These are phyloP conservation scores for Oedothorax gibbosus DNA, from an alignment of 1,140 invertebrate genomes.

Conservation along the genomic window DNA sequence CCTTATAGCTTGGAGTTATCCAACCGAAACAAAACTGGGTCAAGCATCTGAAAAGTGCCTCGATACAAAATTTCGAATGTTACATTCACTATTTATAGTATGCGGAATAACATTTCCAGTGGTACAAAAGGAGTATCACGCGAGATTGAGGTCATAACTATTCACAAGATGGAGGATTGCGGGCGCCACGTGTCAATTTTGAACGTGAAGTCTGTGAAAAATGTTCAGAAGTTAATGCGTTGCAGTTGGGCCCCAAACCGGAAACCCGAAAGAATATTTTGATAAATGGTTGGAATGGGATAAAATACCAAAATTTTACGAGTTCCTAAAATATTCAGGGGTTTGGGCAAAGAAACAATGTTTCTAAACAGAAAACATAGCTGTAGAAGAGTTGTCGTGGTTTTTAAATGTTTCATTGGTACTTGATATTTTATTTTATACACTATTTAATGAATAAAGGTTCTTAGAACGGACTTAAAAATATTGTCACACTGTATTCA, in stretches of 20 bases:
- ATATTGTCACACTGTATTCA: too few relatives aligned
- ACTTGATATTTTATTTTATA: too few relatives aligned
- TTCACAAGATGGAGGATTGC: conserved; percentile 22
- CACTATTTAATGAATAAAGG: too few relatives aligned
- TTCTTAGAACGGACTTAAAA: too few relatives aligned
- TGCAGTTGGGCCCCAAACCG: conserved; percentile 27
- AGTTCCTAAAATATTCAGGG: conserved; percentile 9
- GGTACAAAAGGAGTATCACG: conserved; percentile 14
- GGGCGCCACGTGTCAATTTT: conserved; percentile 58
- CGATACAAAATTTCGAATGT: too few relatives aligned
- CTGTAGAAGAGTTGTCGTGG: too few relatives aligned
- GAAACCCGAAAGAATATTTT: conserved; percentile 58
- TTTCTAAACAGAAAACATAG: background rate
- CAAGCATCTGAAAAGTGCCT: too few relatives aligned
- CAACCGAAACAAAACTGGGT: too few relatives aligned
- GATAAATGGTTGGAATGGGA: conserved; percentile 50
- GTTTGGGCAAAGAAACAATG: conserved; percentile 16
- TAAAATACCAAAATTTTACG: conserved; percentile 50
- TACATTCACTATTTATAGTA: too few relatives aligned
- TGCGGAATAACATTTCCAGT: too few relatives aligned
- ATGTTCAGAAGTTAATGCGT: conserved; percentile 43
- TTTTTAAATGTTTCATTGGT: too few relatives aligned
- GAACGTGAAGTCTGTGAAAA: conserved; percentile 54
- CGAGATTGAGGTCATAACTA: conserved; percentile 52
- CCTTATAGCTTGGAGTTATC: too few relatives aligned